Evolutionary conservation across 2,113 vertebrate species (phyloP), one percentile per base, ranked within the genome.

Genomic region (Natator depressus): DNA sequence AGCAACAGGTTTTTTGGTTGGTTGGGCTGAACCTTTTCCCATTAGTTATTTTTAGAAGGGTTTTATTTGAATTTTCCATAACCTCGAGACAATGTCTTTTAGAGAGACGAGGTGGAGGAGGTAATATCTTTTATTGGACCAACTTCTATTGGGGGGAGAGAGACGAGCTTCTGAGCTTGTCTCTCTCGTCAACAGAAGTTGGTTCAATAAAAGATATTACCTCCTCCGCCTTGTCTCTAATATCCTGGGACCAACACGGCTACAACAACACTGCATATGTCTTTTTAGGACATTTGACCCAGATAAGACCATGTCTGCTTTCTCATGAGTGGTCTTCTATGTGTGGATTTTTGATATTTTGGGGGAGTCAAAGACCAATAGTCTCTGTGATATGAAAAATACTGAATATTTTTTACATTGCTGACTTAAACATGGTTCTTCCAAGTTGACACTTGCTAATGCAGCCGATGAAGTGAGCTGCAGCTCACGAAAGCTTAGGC

Each of bases 21-120:
- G 46, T 57, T 17, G 3, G 4, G 8, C 10, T n/a, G 19, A 22
- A 24, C 0, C 65, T 0, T 5, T 10, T 35, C 8, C 24, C 2
- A 47, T 8, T 47, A 47, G 42, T 47, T 78, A 78, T 78, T 47
- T 47, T 78, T 78, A 78, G 46, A 78, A 24, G 75, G 10, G 12
- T 25, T 78, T 78, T 46, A 46, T 46, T 78, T 47, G 25, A 27
- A 78, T 78, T 46, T 27, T 78, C 42, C 75, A 29, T 78, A 78
- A 25, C 27, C n/a, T 24, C 12, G 10, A 16, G 42, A 47, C 42
- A 78, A 47, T 78, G 75, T 27, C 38, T 78, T 78, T 38, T 20
- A 22, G 35, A 72, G 65, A 72, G 35, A 22, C 5, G 4, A 72
- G 19, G 5, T 72, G 65, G 5, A 19, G 5, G 65, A 72, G 65